Evolutionary conservation across 53 echinoderm and acorn worm genomes (phyloP).

Genomic region (Astropecten irregularis): DNA sequence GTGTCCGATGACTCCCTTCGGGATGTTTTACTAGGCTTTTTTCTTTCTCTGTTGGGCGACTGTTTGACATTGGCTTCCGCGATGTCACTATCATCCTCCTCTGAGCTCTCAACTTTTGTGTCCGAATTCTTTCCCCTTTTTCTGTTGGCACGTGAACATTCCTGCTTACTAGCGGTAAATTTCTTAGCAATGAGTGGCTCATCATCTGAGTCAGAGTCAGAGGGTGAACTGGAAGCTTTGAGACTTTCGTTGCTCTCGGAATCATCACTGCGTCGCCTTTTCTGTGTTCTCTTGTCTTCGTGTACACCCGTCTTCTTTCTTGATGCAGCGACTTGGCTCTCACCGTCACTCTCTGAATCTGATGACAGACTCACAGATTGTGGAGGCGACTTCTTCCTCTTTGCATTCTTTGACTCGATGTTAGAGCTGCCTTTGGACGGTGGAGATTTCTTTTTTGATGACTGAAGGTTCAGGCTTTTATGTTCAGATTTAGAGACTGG

Average conservation of each 20-base stretch:
- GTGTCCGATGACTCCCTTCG: background rate
- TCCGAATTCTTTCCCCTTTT: background rate
- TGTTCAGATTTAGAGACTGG: no score
- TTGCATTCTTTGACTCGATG: no score
- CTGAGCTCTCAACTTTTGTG: background rate
- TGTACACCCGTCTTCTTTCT: no score
- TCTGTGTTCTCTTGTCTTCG: background rate
- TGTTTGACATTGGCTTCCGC: background rate
- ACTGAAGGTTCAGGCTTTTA: no score
- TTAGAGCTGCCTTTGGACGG: no score
- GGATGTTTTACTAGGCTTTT: background rate
- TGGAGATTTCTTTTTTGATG: no score
- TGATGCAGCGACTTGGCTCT: background rate
- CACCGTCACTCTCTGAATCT: conserved; percentile 16
- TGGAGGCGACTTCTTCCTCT: background rate
- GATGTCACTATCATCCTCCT: conserved; percentile 10
- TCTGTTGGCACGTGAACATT: no score
- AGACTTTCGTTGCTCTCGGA: background rate
- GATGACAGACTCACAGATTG: background rate
- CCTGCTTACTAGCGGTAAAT: no score
- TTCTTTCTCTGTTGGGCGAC: background rate
- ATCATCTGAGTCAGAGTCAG: conserved; percentile 2
- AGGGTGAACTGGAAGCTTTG: no score
- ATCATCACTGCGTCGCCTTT: background rate
- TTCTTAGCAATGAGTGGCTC: no score